Evolutionary conservation across 2,888 invertebrate species (phyloP).

Genomic region (Tenthredo livida): DNA sequence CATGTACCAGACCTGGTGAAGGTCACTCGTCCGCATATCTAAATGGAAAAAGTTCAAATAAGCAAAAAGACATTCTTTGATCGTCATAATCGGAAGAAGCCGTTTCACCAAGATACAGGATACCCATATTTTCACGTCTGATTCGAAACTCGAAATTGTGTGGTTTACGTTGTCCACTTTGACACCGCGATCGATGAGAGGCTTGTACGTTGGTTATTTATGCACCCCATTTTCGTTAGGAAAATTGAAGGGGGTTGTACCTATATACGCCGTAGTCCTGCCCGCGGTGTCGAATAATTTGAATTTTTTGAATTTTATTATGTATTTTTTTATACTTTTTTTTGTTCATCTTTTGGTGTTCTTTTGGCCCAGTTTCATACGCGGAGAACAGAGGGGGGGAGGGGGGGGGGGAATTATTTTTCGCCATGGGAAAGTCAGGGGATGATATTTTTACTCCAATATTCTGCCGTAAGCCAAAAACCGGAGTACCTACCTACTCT

Average conservation of each 20-base stretch:
- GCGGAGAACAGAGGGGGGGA: not conserved
- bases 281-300: conserved; percentile 24
- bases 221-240: conserved; percentile 18
- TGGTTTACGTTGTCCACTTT: conserved; percentile 27
- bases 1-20: not conserved
- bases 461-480: not conserved
- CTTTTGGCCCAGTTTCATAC: no score
- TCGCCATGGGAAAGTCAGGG: not conserved
- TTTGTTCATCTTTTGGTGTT: not conserved
- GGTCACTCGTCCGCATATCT: not conserved
- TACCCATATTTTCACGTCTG: not conserved
- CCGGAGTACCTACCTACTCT: not conserved
- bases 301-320: conserved; percentile 6
- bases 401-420: not conserved
- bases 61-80: not conserved
- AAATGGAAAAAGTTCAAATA: not conserved
- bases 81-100: not conserved
- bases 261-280: no score
- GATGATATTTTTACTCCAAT: not conserved
- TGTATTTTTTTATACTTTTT: not conserved
- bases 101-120: not conserved
- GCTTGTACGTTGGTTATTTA: conserved; percentile 24
- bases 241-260: conserved; percentile 19
- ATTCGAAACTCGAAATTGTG: not conserved
- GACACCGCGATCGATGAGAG: conserved; percentile 33